Evolutionary conservation across 2,797 vertebrate species (phyloP), one percentile per base, ranked within the genome.

Genomic region (Staurois parvus): DNA sequence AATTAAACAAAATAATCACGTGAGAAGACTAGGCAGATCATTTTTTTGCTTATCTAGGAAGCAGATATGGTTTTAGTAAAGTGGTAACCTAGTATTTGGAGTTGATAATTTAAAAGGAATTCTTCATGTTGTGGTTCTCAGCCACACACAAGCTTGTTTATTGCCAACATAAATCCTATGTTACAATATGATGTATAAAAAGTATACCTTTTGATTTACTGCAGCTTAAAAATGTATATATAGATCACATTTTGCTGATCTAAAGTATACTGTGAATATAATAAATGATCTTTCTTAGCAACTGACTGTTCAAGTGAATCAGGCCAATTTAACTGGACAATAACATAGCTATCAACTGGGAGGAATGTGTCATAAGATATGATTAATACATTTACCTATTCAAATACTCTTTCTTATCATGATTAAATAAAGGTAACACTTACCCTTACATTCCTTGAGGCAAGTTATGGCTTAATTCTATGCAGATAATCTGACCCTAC

Each of bases 361-460:
- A 4, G 12, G 28, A 24, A 76, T 13, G 9, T 59, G 52, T 10
- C 13, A 34, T 34, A 70, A 72, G 30, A 37, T 72, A 10, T 76
- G 13, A 76, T 32, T 9, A 24, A 76, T 52, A 29, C 17, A 30
- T 29, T 75, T 75, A 48, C 42, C 30, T n/a, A 76, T 56, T 32
- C 32, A n/a, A 11, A 34, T 56, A 59, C 26, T 30, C n/a, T 40
- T 32, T 32, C 7, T 28, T 56, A 28, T 52, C 52, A 48, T 24
- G 45, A 30, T 75, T 75, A 77, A 34, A 37, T 26, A 45, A 42
- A 42, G 76, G 37, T 28, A 42, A 42, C 12, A 15, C 34, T 66
- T 40, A 77, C 59, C 76, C 64, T 64, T 28, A 66, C 76, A 66
- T 77, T 77, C n/a, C 37, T 40, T 77, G 4, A 77, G 32, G 32